Evolutionary conservation across 2,113 vertebrate species (phyloP), one percentile per base, ranked within the genome.

Genomic region (Podocnemis expansa): DNA sequence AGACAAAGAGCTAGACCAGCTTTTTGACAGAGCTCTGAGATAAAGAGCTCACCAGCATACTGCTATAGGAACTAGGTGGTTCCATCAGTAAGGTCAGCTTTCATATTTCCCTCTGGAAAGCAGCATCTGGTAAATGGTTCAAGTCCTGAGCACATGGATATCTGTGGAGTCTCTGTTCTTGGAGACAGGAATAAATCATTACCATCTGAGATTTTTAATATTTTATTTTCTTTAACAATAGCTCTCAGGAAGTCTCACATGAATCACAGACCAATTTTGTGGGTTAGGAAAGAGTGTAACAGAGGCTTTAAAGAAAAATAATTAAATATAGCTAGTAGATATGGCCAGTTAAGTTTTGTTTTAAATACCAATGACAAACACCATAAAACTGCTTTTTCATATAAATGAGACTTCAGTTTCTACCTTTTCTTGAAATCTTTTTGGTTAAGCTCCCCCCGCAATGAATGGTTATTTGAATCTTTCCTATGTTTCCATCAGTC

Each of bases 401-500:
- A 76, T 3, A 73, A n/a, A 52, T 60, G 80, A 88, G 88, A 82
- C 84, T 47, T 38, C 82, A 43, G 14, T 84, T 92, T 78, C 45
- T 47, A 81, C 25, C 55, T 24, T 83, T n/a, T 67, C 1, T 8
- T 94, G 56, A 13, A 75, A 91, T 45, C 24, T 43, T 73, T 90
- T 92, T 24, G 84, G 58, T 11, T 88, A 51, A 95, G 78, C 4
- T 91, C 45, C n/a, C 45, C 13, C 54, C 47, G 12, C 43, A 82
- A 82, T 78, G 31, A n/a, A 88, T 45, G 60, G 58, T 87, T 93
- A 89, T 80, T 8, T 80, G 95, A 58, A 29, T 47, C 70, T 89
- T 91, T 63, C 81, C 49, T 49, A 87, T 89, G 89, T 84, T 49
- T 82, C 78, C 51, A 73, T 80, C 80, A 94, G 82, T 90, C 95